Conservation (phyloP, 1,140 invertebrate species). For the Sitobion miscanthi region DNA sequence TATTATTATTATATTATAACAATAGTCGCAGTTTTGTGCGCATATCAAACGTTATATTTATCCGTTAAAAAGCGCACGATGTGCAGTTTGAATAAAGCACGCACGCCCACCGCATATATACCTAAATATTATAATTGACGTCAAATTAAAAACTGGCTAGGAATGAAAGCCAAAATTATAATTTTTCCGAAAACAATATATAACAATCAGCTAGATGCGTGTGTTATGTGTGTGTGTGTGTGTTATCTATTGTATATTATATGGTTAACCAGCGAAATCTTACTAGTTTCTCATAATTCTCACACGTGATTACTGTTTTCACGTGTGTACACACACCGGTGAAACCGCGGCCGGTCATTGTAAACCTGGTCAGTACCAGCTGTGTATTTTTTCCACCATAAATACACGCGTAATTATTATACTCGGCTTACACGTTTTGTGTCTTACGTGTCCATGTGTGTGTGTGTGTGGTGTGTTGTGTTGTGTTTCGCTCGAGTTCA, state of each 20-base stretch:
- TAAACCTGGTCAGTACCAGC: background rate
- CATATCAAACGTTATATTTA: background rate
- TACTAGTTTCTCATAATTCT: constrained; percentile 49
- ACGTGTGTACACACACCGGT: background rate
- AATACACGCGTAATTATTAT: constrained; percentile 48
- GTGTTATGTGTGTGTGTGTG: background rate
- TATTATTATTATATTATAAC: background rate
- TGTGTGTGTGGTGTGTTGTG: background rate
- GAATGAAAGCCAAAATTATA: background rate
- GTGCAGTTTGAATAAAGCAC: background rate
- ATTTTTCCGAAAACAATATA: background rate
- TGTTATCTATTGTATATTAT: background rate
- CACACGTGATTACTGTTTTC: constrained; percentile 44
- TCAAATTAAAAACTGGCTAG: background rate
- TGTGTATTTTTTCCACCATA: constrained; percentile 41
- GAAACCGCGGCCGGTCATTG: constrained; percentile 2
- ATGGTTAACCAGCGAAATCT: constrained; percentile 23
- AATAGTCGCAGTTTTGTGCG: background rate
- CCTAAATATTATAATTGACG: background rate
- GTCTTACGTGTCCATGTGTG: background rate
- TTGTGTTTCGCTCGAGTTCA: background rate
- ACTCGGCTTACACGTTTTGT: background rate
- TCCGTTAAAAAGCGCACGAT: background rate
- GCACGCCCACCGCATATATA: no score
- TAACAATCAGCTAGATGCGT: background rate